phyloP scores from a whole-genome alignment of 30 jellyfish, hydroid and myxozoan genomes.

The Catostylus mosaicus region DNA sequence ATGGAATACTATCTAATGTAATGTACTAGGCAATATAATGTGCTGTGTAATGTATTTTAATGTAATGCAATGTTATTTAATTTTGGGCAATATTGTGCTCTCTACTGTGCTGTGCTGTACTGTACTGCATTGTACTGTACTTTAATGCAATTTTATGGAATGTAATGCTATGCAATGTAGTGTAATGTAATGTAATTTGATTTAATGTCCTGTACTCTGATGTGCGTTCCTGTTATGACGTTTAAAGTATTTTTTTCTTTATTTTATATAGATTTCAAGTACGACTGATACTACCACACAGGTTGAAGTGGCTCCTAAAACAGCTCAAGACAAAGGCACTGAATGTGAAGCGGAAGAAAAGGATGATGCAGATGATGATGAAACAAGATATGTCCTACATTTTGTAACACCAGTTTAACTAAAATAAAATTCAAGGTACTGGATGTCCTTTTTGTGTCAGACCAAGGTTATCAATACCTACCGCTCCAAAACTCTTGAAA shows the following conservation, averaged over 20 bases:
- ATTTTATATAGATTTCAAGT: not conserved
- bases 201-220: too few species aligned
- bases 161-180: too few species aligned
- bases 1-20: too few species aligned
- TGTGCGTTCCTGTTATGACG: too few species aligned
- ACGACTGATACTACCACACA: not conserved
- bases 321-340: not conserved
- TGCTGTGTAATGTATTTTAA: not conserved
- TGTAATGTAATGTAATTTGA: too few species aligned
- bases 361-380: slow-evolving; percentile 36
- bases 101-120: not conserved
- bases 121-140: not conserved
- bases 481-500: too few species aligned
- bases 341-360: not conserved
- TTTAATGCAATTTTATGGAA: too few species aligned
- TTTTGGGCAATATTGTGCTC: not conserved
- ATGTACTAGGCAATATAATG: too few species aligned
- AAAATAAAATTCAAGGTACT: too few species aligned
- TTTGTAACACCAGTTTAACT: slow-evolving; percentile 64
- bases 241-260: not conserved
- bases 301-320: not conserved
- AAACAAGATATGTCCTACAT: slow-evolving; percentile 58
- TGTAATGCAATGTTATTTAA: not conserved
- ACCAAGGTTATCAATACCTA: too few species aligned
- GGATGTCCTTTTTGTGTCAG: too few species aligned